Conservation (phyloP, 2,888 invertebrate genomes). For the Pemphredon lugubris region DNA sequence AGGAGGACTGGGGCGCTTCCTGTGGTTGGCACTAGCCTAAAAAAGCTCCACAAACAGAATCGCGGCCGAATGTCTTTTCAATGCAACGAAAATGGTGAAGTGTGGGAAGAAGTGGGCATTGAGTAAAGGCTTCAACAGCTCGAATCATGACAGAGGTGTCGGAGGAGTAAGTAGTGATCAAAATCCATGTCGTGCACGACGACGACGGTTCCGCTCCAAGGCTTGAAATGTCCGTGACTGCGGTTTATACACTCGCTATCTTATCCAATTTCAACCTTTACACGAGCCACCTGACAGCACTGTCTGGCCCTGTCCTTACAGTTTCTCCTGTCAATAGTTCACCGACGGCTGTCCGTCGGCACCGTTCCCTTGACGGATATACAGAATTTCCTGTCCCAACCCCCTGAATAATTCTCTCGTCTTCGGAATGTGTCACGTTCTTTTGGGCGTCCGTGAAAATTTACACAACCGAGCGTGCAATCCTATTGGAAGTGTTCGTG, state of each 20-base stretch:
- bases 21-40: conserved; percentile 75
- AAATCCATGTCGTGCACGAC: conserved; percentile 25
- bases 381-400: conserved; percentile 15
- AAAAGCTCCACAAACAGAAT: conserved; percentile 68
- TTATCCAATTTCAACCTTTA: conserved; percentile 21
- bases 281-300: conserved; percentile 37
- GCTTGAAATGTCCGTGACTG: conserved; percentile 41
- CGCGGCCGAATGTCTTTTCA: conserved; percentile 77
- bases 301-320: conserved; percentile 16
- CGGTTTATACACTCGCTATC: conserved; percentile 15
- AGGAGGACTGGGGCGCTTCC: conserved; percentile 74
- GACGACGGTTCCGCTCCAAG: conserved; percentile 41
- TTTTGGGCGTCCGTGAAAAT: conserved; percentile 41
- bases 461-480: conserved; percentile 42
- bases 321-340: conserved; percentile 31
- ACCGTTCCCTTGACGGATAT: conserved; percentile 14
- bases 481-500: conserved; percentile 63
- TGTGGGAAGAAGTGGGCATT: conserved; percentile 90
- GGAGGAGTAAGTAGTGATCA: conserved; percentile 89
- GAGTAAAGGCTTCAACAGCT: conserved; percentile 92
- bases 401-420: conserved; percentile 19
- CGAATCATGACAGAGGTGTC: conserved; percentile 95
- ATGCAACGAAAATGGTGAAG: conserved; percentile 92
- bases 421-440: conserved; percentile 42
- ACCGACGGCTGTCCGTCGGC: conserved; percentile 1